Base-by-base conservation (phyloP, 2,797 vertebrate species). In the Lacerta bilineata region DNA sequence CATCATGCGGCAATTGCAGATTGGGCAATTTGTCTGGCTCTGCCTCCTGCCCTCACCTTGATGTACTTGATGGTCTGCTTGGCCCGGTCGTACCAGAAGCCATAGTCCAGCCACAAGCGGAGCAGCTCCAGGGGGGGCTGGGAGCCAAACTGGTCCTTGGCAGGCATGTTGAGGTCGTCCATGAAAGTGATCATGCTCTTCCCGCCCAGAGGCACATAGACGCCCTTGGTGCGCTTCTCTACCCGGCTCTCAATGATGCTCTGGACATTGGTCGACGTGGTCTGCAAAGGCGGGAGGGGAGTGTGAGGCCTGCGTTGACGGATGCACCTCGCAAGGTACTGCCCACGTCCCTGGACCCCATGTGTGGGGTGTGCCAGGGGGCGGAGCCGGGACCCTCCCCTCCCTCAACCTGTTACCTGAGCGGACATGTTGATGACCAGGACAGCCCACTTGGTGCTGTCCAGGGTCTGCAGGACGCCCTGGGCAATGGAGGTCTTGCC, bases 151-250 rank as follows among this genome's bases (percentile, higher is more conserved):
- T 81, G 87, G 88, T 99, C 98, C 59, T 96, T 95, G 3, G 98
- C 97, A 0, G 98, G 98, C 98, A 99, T 98, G 93, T 98, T 98
- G 36, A 99, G 96, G 95, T 99, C 98, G 5, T 99, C 98, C 94
- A 98, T 96, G 91, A 98, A 98, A 84, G 97, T 97, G 83, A 98
- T 95, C 96, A 98, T 95, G 72, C 92, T 97, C 90, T 98, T 98
- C 25, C 98, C 98, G 1, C 98, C 98, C 3, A 95, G 79, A 0
- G 98, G 98, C 68, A 98, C 96, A 11, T 97, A 98, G 41, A 98
- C 96, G 0, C 97, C 96, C 93, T 98, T 98, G 91, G 98, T 98
- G 81, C 98, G 96, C 93, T 98, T 98, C 94, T 98, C 98, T 88
- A 98, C 95, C 1, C 97, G 96, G 90, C 98, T 98, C 94, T 98